These are phyloP conservation scores for Zosterops hypoxanthus DNA, from an alignment of 2,113 vertebrate genomes.

Conservation along the genomic window DNA sequence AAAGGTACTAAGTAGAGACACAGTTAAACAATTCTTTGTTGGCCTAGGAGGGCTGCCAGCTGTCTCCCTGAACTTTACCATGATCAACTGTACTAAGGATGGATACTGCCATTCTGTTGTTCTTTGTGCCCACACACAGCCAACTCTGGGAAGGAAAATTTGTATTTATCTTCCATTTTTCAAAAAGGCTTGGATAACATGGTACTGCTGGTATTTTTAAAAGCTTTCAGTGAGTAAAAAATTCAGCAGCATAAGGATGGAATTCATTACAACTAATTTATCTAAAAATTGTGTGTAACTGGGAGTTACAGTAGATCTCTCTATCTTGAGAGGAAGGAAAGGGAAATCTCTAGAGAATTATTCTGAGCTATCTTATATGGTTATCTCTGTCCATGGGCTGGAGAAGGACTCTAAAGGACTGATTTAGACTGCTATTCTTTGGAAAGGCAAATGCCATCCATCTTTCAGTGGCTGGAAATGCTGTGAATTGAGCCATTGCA, in stretches of 20 bases:
- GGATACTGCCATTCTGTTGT: neutral
- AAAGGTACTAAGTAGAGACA: neutral
- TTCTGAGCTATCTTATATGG: neutral
- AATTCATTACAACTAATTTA: neutral
- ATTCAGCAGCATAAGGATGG: neutral
- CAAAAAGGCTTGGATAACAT: neutral
- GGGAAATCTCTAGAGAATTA: neutral
- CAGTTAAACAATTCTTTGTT: neutral
- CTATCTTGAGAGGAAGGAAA: neutral
- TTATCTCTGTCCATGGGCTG: neutral
- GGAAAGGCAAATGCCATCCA: neutral
- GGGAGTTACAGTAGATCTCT: neutral
- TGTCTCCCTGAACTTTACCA: neutral
- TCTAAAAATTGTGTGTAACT: neutral
- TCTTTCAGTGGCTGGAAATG: neutral
- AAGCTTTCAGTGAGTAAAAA: neutral
- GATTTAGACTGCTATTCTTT: neutral
- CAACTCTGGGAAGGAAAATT: neutral
- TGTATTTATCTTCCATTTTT: neutral
- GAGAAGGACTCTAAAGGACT: neutral
- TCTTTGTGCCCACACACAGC: neutral
- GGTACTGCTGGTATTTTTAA: neutral
- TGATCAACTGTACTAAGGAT: neutral
- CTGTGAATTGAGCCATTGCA: neutral
- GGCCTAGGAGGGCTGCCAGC: neutral